phyloP scores from a whole-genome alignment of 1,140 invertebrate species.

The Globodera ellingtonae region DNA sequence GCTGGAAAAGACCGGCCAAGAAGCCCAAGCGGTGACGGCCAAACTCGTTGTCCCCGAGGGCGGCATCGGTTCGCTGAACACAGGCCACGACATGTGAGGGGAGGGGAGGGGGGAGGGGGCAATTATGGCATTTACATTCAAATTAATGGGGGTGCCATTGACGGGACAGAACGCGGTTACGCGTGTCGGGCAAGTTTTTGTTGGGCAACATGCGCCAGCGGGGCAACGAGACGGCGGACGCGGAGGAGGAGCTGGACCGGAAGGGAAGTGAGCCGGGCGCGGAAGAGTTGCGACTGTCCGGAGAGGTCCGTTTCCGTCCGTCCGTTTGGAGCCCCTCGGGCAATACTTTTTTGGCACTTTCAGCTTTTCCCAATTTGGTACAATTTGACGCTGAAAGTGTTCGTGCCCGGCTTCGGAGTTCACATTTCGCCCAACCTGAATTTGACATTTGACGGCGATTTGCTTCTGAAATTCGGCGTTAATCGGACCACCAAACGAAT shows the following conservation, averaged over 20 bases:
- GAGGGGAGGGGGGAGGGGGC: neutral
- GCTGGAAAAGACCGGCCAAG: neutral
- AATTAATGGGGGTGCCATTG: neutral
- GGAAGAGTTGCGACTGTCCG: slow-evolving; percentile 48
- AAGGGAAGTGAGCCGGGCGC: slow-evolving; percentile 31
- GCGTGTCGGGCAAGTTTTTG: slow-evolving; percentile 17
- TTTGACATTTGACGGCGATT: slow-evolving; percentile 50
- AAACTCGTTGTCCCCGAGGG: slow-evolving; percentile 3
- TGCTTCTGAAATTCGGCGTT: slow-evolving; percentile 51
- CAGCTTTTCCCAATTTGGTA: slow-evolving; percentile 49
- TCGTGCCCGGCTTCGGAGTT: slow-evolving; percentile 52
- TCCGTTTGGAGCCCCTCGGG: neutral
- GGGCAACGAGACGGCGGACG: slow-evolving; percentile 12
- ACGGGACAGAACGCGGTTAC: slow-evolving; percentile 7
- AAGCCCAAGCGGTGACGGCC: neutral
- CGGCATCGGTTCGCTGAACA: slow-evolving; percentile 14
- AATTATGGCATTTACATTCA: neutral
- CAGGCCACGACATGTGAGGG: slow-evolving; percentile 11
- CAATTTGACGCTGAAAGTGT: slow-evolving; percentile 53
- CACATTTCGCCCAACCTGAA: slow-evolving; percentile 45
- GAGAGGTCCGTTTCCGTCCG: slow-evolving; percentile 17
- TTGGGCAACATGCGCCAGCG: neutral
- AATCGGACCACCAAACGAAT: slow-evolving; percentile 41
- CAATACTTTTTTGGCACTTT: neutral
- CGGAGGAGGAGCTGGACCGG: neutral